Percentiles rank a stretch among this genome's conserved stretches.
These are phyloP conservation scores for Thecocarcelia acutangulata DNA, from an alignment of 2,888 invertebrate species.

Conservation along the genomic window DNA sequence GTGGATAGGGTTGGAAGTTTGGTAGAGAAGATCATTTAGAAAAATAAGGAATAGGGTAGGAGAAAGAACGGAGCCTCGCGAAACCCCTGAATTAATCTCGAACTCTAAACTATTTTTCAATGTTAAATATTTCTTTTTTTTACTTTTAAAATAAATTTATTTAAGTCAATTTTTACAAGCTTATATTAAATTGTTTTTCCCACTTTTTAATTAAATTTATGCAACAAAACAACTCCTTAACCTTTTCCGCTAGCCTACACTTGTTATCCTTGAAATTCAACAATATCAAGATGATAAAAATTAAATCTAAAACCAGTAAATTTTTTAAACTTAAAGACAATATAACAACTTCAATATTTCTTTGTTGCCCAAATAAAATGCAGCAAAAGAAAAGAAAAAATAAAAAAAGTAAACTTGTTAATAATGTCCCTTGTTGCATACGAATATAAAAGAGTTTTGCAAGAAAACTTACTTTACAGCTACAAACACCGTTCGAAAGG, in stretches of 20 bases:
- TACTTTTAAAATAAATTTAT: too few relatives aligned
- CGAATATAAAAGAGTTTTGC: slow-evolving; percentile 1
- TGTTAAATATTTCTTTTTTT: too few relatives aligned
- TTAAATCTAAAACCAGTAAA: slow-evolving; percentile 29
- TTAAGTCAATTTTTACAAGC: too few relatives aligned
- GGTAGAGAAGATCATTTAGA: too few relatives aligned
- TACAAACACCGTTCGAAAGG: slow-evolving; percentile 14
- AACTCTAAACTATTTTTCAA: too few relatives aligned
- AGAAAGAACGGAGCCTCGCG: too few relatives aligned
- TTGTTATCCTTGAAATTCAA: slow-evolving; percentile 51
- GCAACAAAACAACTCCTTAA: background rate
- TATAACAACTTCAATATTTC: slow-evolving; percentile 24
- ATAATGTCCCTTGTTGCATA: slow-evolving; percentile 55
- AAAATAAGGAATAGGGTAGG: too few relatives aligned
- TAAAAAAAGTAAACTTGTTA: slow-evolving; percentile 3
- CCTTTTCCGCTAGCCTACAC: background rate
- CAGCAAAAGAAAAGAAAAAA: slow-evolving; percentile 1
- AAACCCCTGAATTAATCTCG: too few relatives aligned
- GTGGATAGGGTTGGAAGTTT: too few relatives aligned
- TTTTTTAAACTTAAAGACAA: slow-evolving; percentile 34
- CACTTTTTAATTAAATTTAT: too few relatives aligned
- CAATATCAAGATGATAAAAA: background rate
- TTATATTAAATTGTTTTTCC: too few relatives aligned
- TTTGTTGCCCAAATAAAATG: slow-evolving; percentile 36
- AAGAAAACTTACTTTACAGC: slow-evolving; percentile 49